Evolutionary conservation across 2,113 vertebrate species (phyloP).

Genomic region (Rhodinocichla rosea): DNA sequence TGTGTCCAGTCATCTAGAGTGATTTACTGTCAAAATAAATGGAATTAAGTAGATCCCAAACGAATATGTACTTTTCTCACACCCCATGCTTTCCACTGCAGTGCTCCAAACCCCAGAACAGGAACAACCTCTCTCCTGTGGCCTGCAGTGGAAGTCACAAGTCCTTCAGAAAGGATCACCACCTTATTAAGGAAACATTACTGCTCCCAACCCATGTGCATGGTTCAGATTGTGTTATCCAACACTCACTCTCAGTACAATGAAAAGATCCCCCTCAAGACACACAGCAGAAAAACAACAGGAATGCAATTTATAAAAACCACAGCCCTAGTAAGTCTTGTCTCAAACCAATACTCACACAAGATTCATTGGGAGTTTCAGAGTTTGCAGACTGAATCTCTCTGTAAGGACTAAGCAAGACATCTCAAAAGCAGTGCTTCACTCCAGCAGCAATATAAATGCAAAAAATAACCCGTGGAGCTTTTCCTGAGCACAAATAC

Average conservation of each 20-base stretch:
- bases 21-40: neutral
- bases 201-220: neutral
- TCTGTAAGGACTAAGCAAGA: neutral
- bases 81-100: accelerated
- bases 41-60: neutral
- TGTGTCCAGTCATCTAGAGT: neutral
- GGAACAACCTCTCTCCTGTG: neutral
- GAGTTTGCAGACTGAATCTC: neutral
- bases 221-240: neutral
- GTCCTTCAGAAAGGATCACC: neutral
- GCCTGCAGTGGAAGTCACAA: neutral
- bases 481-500: neutral
- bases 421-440: neutral
- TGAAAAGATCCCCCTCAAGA: neutral
- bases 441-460: neutral
- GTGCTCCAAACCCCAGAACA: neutral
- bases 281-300: neutral
- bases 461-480: neutral
- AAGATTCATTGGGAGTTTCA: neutral
- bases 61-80: neutral
- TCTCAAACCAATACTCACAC: neutral
- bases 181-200: neutral
- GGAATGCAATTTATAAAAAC: neutral
- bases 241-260: neutral
- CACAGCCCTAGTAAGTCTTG: neutral